These are phyloP conservation scores for Harpagifer antarcticus DNA, from an alignment of 2,797 vertebrate species.

Conservation along the genomic window DNA sequence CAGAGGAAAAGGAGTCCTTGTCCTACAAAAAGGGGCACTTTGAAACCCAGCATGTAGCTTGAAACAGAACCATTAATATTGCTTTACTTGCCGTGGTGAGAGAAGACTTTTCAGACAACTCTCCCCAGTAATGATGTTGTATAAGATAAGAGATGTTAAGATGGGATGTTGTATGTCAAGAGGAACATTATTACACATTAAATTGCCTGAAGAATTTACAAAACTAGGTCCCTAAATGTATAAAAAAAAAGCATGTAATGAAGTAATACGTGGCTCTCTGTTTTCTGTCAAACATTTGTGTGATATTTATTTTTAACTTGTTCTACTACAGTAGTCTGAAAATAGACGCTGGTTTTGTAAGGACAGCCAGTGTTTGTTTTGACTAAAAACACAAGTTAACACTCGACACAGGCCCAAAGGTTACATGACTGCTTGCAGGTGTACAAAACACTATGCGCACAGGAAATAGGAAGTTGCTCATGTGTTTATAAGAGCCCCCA, in stretches of 20 bases:
- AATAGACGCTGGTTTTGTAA: constrained; percentile 47
- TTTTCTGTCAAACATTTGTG: constrained; percentile 49
- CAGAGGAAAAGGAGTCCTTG: constrained; percentile 88
- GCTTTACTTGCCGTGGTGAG: constrained; percentile 66
- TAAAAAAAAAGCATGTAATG: not conserved
- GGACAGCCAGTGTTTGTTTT: constrained; percentile 70
- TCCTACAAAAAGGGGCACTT: constrained; percentile 88
- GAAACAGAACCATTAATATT: constrained; percentile 79
- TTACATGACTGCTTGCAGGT: constrained; percentile 43
- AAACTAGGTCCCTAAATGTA: not conserved
- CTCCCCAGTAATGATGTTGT: constrained; percentile 12
- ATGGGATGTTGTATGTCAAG: not conserved
- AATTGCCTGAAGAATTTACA: constrained; percentile 14
- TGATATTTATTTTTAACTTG: constrained; percentile 70
- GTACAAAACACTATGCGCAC: constrained; percentile 27
- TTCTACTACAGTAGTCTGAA: constrained; percentile 57
- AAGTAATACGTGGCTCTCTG: constrained; percentile 19
- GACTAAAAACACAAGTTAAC: constrained; percentile 57
- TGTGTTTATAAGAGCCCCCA: constrained; percentile 23
- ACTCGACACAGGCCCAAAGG: constrained; percentile 28
- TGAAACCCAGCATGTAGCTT: constrained; percentile 82
- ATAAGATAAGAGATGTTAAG: constrained; percentile 16
- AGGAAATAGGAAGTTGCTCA: constrained; percentile 32
- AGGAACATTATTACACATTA: not conserved
- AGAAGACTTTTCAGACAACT: constrained; percentile 70